phyloP scores from a whole-genome alignment of 1,140 invertebrate species.

The Pseudoatta argentina region DNA sequence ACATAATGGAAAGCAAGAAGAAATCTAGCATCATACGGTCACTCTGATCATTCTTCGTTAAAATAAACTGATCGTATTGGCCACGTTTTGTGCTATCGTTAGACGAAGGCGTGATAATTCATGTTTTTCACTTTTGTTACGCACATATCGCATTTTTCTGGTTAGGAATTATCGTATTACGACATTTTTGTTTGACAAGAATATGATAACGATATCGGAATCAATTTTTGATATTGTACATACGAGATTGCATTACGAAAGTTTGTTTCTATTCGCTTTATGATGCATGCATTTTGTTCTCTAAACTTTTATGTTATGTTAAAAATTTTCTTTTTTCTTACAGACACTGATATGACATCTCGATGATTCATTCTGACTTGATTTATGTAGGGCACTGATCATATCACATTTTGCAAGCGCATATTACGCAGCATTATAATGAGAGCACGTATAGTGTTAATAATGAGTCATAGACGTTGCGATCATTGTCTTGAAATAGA shows the following conservation, averaged over 20 bases:
- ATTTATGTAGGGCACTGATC: neutral
- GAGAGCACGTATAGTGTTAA: conserved; percentile 6
- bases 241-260: neutral
- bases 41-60: conserved; percentile 54
- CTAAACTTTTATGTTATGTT: neutral
- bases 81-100: neutral
- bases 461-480: conserved; percentile 18
- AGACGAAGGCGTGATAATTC: neutral
- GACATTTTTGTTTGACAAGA: neutral
- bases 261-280: neutral
- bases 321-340: neutral
- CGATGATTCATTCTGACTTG: neutral
- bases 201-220: neutral
- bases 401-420: neutral
- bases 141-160: conserved; percentile 6
- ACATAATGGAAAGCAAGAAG: neutral
- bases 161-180: neutral
- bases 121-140: conserved; percentile 21
- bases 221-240: neutral
- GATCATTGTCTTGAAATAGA: conserved; percentile 21
- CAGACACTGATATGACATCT: neutral
- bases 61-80: conserved; percentile 39
- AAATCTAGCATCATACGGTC: conserved; percentile 14
- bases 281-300: neutral
- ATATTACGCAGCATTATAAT: neutral